Evolutionary conservation across 1,140 invertebrate species (phyloP), one percentile per base, ranked within the genome.

Genomic region (Leptinotarsa lineolata): DNA sequence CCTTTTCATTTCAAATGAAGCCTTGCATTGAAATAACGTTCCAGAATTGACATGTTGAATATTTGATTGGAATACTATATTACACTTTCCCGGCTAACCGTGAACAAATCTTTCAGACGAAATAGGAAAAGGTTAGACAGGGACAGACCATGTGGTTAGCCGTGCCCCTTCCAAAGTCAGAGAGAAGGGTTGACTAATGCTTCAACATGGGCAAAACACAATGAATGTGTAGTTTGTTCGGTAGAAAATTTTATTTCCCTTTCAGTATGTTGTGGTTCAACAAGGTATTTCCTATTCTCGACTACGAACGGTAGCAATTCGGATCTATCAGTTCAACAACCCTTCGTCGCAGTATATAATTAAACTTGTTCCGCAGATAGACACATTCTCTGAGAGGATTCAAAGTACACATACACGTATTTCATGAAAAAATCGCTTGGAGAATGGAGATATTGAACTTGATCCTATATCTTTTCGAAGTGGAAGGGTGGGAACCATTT

Each of bases 171-270:
- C 64, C n/a, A 44, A 18, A 66, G 30, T 44, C 64, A 66, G 64
- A 39, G 39, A 66, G n/a, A 66, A 66, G 64, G 64, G 64, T 66
- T 66, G 64, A 66, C 64, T 66, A 66, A 66, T 66, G 64, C 64
- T 39, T 18, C 5, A 39, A 66, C 64, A 18, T 54, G 48, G 48
- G 48, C 48, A 54, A 54, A 54, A 54, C 48, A 54, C 48, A 54
- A 54, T 54, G 48, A 39, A 66, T 39, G 64, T 66, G n/a, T 39
- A 66, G 39, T 39, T 66, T 66, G 64, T 66, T 66, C 39, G 2
- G 64, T 24, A 44, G 22, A 44, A 44, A 16, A 39, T 66, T 66
- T 66, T 66, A 66, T 66, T 66, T 66, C 64, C 64, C 24, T 66
- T 66, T 44, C 64, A 66, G 39, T 66, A 30, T 66, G 30, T 66